phyloP scores from a whole-genome alignment of 2,888 invertebrate species.

The Arrhopalites spinosus region DNA sequence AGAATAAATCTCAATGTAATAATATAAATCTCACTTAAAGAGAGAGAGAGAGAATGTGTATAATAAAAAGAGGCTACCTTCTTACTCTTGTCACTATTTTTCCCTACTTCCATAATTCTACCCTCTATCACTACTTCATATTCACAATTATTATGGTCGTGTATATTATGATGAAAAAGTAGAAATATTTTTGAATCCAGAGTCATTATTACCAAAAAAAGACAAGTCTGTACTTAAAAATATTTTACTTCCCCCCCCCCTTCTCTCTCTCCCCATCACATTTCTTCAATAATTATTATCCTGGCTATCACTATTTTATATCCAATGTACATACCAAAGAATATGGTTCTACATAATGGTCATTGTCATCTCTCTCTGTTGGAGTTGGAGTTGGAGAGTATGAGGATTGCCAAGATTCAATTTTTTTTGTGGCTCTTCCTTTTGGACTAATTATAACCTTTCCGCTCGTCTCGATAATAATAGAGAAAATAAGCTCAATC shows the following conservation, averaged over 20 bases:
- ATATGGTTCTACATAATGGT: neutral
- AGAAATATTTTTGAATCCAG: no score
- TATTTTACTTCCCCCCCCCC: conserved; percentile 19
- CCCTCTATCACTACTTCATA: neutral
- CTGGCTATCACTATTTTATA: neutral
- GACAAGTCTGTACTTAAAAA: neutral
- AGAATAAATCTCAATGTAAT: conserved; percentile 13
- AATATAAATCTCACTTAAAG: conserved; percentile 1
- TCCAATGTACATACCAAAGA: neutral
- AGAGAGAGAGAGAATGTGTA: no score
- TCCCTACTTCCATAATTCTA: neutral
- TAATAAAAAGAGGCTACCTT: neutral
- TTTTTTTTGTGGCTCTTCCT: neutral
- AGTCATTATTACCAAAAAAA: no score
- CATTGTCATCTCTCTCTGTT: conserved; percentile 9
- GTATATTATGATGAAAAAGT: no score
- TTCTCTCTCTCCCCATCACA: conserved; percentile 9
- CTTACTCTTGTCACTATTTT: neutral
- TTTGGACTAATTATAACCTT: conserved; percentile 40
- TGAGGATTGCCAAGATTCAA: no score
- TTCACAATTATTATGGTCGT: neutral
- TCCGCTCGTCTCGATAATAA: conserved; percentile 39
- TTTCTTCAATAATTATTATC: conserved; percentile 9
- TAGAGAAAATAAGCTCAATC: conserved; percentile 40
- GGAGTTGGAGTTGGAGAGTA: no score